phyloP scores from a whole-genome alignment of 2,797 vertebrate species.

The Carduelis carduelis region DNA sequence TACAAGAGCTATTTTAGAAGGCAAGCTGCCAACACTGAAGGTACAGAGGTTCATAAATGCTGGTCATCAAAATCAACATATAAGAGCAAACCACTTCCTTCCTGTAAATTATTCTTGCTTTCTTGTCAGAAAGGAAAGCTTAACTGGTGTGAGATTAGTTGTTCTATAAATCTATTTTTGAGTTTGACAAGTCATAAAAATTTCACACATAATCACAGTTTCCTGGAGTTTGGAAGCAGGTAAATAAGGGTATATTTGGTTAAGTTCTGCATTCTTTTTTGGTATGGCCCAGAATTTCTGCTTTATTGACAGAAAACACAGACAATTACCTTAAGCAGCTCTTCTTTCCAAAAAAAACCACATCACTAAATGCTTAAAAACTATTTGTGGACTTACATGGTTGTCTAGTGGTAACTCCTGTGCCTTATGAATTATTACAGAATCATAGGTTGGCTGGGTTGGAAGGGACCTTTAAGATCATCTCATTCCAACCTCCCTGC shows the following conservation, averaged over 20 bases:
- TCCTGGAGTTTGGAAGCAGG: not conserved
- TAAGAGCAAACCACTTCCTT: not conserved
- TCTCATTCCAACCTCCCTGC: not conserved
- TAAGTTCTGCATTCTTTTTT: not conserved
- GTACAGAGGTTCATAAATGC: not conserved
- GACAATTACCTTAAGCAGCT: not conserved
- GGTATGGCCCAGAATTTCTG: not conserved
- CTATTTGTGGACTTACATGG: fast-evolving
- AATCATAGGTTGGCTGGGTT: not conserved
- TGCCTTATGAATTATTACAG: not conserved
- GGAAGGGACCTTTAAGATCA: not conserved
- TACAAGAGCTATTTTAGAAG: not conserved
- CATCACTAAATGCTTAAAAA: not conserved
- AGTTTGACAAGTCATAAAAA: not conserved
- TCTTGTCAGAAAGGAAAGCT: not conserved
- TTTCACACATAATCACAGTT: not conserved
- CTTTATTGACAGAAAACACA: not conserved
- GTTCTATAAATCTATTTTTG: not conserved
- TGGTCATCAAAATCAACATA: not conserved
- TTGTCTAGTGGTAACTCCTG: not conserved
- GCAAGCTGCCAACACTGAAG: not conserved
- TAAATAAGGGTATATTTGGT: not conserved
- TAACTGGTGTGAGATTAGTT: not conserved
- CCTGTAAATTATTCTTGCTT: not conserved
- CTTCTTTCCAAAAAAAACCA: not conserved